A percentile compares a stretch with the other conserved stretches of the same genome.
Conservation (phyloP, 2,113 vertebrate species). For the Micronycteris hirsuta region DNA sequence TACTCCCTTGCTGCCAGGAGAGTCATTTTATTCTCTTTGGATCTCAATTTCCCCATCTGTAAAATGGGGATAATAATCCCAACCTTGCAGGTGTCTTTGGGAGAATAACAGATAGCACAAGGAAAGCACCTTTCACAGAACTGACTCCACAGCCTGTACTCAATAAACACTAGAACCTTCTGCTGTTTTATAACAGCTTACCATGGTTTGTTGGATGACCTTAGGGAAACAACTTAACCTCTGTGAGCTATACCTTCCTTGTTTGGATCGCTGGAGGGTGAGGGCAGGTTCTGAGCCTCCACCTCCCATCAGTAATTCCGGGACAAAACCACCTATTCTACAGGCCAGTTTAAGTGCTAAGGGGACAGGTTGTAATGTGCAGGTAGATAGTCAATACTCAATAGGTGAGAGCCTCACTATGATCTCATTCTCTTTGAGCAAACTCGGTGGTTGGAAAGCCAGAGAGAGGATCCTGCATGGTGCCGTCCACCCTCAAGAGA, state of each 20-base stretch:
- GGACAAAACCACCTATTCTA: neutral
- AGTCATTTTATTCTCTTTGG: neutral
- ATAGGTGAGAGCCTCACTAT: neutral
- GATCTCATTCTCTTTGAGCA: neutral
- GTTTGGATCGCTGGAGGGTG: neutral
- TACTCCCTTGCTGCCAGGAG: neutral
- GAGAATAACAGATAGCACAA: neutral
- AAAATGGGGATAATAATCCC: neutral
- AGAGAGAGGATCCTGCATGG: neutral
- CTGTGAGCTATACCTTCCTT: neutral
- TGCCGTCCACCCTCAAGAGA: accelerated
- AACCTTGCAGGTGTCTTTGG: neutral
- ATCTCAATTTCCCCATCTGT: neutral
- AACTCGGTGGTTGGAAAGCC: neutral
- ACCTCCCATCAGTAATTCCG: neutral
- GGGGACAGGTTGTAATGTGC: no score
- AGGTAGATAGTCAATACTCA: neutral
- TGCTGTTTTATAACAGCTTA: neutral
- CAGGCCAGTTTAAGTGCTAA: neutral
- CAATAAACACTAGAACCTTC: neutral
- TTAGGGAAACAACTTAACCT: neutral
- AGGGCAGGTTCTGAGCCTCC: neutral
- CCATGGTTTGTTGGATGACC: neutral
- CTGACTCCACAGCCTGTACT: neutral
- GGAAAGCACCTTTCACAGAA: neutral